Evolutionary conservation across 2,888 invertebrate species (phyloP), one percentile per base, ranked within the genome.

Genomic region (Cetonia aurata): DNA sequence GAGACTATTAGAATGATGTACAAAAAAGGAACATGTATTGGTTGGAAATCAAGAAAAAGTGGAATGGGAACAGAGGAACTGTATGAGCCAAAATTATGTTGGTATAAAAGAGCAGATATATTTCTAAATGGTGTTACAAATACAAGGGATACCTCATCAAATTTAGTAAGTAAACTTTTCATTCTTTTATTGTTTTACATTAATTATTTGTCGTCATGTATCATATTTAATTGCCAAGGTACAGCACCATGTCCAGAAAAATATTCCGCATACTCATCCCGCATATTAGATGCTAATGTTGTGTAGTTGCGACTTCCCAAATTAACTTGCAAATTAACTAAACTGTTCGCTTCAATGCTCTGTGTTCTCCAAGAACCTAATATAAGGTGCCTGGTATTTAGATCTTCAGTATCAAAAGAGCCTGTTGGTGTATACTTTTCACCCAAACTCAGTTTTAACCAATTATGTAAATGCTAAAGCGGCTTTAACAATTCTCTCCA

Each of bases 151-250:
- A 74, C 67, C n/a, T 68, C 68, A 71, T 69, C 75, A 69, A 75
- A 72, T 75, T 71, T 73, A 37, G 73, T 75, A 72, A 75, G 74
- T 74, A 71, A 62, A 70, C 42, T 59, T 67, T 67, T 72, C 17
- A 42, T 46, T 56, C 17, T 66, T 71, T 19, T 66, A 10, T 73
- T 52, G 33, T 66, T 66, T 66, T 62, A 52, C 69, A 71, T 73
- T 69, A 62, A 72, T 59, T 66, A 67, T 69, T 70, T 15, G 70
- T 69, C 56, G 56, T 70, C 70, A 15, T 72, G 67, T 69, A 71
- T 72, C 72, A 74, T 75, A 70, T 73, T 66, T 15, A 67, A 9
- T 76, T 75, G 74, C 73, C 76, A 76, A 4, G 73, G 71, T 15
- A 75, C 73, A 69, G 73, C 73, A 44, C 71, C 75, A 46, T 59